phyloP scores from a whole-genome alignment of 30 jellyfish, hydroid and myxozoan genomes.

The Calvadosia cruxmelitensis region DNA sequence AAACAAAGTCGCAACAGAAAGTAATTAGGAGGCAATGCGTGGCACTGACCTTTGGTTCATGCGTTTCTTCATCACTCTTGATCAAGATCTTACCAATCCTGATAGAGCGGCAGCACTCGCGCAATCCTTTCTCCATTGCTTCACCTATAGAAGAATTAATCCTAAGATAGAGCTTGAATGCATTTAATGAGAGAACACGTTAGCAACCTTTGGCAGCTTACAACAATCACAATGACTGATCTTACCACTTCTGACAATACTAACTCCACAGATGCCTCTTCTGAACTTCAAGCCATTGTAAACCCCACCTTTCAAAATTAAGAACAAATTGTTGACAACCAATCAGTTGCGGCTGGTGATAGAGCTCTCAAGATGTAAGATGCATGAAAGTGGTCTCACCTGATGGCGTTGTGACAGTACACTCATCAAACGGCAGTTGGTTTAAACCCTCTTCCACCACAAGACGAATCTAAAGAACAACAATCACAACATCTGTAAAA shows the following conservation, averaged over 20 bases:
- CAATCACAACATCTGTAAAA: neutral
- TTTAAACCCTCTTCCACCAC: constrained; percentile 92
- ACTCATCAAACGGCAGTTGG: constrained; percentile 93
- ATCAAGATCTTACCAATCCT: constrained; percentile 78
- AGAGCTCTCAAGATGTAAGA: no score
- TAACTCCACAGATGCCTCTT: constrained; percentile 95
- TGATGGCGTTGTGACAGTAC: constrained; percentile 80
- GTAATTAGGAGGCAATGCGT: no score
- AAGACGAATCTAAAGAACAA: constrained; percentile 53
- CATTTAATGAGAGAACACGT: neutral
- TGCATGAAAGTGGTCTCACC: constrained; percentile 26
- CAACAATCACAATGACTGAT: no score
- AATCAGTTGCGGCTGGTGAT: no score
- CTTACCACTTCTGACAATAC: constrained; percentile 96
- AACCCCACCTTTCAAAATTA: constrained; percentile 39
- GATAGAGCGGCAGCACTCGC: constrained; percentile 88
- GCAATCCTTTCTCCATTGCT: constrained; percentile 93
- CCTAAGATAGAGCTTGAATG: no score
- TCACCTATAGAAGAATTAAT: no score
- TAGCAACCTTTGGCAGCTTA: neutral
- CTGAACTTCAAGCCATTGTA: constrained; percentile 64
- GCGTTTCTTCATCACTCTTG: constrained; percentile 66
- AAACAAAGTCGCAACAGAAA: no score
- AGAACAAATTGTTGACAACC: no score
- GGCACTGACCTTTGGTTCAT: constrained; percentile 26